Conservation (phyloP, 1,140 invertebrate genomes). For the Campoletis sonorensis region DNA sequence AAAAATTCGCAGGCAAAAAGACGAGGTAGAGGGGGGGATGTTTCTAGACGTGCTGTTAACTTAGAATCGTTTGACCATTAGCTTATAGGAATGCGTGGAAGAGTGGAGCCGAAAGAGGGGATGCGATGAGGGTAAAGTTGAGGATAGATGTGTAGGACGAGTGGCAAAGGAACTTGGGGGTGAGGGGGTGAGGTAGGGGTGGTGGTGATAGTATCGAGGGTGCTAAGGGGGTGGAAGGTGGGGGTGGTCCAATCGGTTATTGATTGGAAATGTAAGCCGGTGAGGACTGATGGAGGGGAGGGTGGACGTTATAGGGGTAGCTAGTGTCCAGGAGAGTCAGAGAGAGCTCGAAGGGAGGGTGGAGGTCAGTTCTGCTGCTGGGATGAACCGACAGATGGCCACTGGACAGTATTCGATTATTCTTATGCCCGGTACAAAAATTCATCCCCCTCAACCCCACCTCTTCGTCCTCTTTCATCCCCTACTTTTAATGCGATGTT, state of each 20-base stretch:
- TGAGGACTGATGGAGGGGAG: slow-evolving; percentile 42
- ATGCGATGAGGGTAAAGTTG: slow-evolving; percentile 51
- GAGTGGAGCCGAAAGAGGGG: slow-evolving; percentile 54
- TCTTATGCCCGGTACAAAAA: slow-evolving; percentile 44
- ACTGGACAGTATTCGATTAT: slow-evolving; percentile 60
- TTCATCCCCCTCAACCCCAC: not conserved
- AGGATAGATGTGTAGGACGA: not conserved
- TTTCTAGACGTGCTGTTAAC: slow-evolving; percentile 57
- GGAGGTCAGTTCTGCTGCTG: slow-evolving; percentile 58
- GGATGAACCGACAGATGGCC: slow-evolving; percentile 71
- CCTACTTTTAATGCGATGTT: not conserved
- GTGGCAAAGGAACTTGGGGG: not conserved
- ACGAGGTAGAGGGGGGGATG: slow-evolving; percentile 1
- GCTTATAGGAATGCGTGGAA: slow-evolving; percentile 65
- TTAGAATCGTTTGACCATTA: slow-evolving; percentile 68
- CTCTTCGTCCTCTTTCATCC: not conserved
- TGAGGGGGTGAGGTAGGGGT: not conserved
- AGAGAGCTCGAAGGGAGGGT: slow-evolving; percentile 36
- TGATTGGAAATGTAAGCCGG: slow-evolving; percentile 74
- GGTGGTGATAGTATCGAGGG: slow-evolving; percentile 44
- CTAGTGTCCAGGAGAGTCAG: slow-evolving; percentile 38
- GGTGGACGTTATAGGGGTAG: slow-evolving; percentile 42
- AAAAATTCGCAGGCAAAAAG: not conserved
- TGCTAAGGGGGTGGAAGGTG: slow-evolving; percentile 51
- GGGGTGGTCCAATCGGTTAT: slow-evolving; percentile 73